phyloP scores from a whole-genome alignment of 2,113 vertebrate genomes.

The Empidonax alnorum region DNA sequence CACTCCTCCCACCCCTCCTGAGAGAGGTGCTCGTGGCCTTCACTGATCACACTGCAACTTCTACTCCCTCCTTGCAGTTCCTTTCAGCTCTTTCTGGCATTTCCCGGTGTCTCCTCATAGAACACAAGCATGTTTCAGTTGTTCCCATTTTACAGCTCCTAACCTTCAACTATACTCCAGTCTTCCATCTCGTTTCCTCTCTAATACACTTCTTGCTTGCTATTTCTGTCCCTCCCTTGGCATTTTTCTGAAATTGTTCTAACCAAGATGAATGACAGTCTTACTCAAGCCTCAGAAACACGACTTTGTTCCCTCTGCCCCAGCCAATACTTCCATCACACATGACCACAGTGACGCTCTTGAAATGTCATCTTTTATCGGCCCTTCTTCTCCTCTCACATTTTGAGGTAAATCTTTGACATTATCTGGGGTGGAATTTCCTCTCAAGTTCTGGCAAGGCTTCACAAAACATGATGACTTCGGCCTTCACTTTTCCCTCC shows the following conservation, averaged over 20 bases:
- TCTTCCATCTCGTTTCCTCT: neutral
- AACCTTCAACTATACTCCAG: constrained; percentile 6
- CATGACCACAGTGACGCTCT: neutral
- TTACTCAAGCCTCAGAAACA: neutral
- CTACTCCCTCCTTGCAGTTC: neutral
- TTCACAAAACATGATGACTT: neutral
- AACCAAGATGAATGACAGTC: neutral
- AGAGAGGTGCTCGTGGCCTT: neutral
- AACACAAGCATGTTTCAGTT: neutral
- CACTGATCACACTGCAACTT: neutral
- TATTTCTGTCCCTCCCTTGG: constrained; percentile 2
- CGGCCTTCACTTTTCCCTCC: neutral
- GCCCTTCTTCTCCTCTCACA: neutral
- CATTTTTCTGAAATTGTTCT: constrained; percentile 25
- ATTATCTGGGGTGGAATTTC: neutral
- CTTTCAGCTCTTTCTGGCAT: neutral
- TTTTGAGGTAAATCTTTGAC: neutral
- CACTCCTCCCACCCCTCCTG: neutral
- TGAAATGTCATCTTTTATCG: neutral
- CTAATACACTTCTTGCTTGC: neutral
- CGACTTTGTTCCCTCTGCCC: neutral
- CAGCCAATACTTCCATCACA: neutral
- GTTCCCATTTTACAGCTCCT: neutral
- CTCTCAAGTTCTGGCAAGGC: neutral
- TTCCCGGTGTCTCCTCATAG: neutral